These are phyloP conservation scores for Chaunax sp. DNA, from an alignment of 2,797 vertebrate species.

Conservation along the genomic window DNA sequence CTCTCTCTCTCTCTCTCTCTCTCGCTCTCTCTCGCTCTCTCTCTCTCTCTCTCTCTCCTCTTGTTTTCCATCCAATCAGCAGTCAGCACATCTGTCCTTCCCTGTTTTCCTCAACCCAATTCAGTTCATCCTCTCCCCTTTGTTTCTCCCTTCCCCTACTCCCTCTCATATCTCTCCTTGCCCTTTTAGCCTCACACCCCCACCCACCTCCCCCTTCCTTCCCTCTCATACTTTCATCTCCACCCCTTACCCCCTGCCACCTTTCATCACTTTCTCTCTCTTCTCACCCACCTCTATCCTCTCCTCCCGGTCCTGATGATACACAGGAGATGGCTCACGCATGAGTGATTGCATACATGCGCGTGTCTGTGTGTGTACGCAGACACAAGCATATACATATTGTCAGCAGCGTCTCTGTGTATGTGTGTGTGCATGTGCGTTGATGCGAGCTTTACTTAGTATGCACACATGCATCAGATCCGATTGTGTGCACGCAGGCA, in stretches of 20 bases:
- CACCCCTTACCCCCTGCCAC: slow-evolving; percentile 71
- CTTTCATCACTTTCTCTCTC: slow-evolving; percentile 64
- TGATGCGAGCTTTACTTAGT: no score
- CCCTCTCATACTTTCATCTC: slow-evolving; percentile 66
- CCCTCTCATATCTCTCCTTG: slow-evolving; percentile 61
- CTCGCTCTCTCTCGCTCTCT: slow-evolving; percentile 14
- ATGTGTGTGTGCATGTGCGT: neutral
- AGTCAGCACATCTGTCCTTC: slow-evolving; percentile 75
- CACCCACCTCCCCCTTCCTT: slow-evolving; percentile 4
- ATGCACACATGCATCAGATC: neutral
- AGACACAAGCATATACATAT: no score
- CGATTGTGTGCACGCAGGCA: slow-evolving; percentile 17
- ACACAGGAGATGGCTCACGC: slow-evolving; percentile 64
- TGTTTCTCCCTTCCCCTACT: slow-evolving; percentile 52
- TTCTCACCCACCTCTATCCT: slow-evolving; percentile 38
- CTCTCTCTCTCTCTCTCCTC: slow-evolving; percentile 27
- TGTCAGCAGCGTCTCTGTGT: neutral
- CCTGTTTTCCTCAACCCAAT: slow-evolving; percentile 62
- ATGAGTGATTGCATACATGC: slow-evolving; percentile 55
- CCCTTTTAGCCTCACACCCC: slow-evolving; percentile 68
- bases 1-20: slow-evolving; percentile 19
- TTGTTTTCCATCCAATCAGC: slow-evolving; percentile 75
- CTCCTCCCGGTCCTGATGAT: slow-evolving; percentile 64
- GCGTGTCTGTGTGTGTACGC: neutral
- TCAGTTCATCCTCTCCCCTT: slow-evolving; percentile 55